Base-by-base conservation (phyloP, 2,113 vertebrate species). In the Chamaetylas fuelleborni region DNA sequence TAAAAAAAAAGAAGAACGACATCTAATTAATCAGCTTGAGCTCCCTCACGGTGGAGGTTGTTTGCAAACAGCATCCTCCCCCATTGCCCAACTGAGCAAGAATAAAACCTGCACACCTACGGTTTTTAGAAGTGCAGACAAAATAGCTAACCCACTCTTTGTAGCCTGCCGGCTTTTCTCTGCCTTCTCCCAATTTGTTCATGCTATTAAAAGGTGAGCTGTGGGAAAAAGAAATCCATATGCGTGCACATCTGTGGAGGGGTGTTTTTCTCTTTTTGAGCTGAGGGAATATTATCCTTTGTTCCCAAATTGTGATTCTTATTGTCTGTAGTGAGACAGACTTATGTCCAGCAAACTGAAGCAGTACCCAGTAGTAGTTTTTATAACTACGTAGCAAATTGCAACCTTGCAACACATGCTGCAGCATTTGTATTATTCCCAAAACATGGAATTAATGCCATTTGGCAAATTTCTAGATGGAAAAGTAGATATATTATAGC, bases 41-140 rank as follows among this genome's bases (percentile, higher is more conserved):
- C 79, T 92, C 60, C 36, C 62, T 73, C 51, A 57, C 58, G 12
- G 31, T 54, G 56, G 85, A 92, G 64, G 47, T 88, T 96, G 95
- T 97, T 97, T 97, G 96, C 97, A 95, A 92, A 97, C 95, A 96
- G 88, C 91, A 91, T 92, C 82, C 92, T 95, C 78, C 91, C 61
- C 82, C 92, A 62, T 43, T 91, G 70, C 95, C 92, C 91, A 81
- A 54, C 45, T 58, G 53, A 89, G 84, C 81, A 87, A 92, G 87
- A 91, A 88, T 85, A 88, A 88, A 95, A 93, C 80, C 77, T 65
- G 85, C 38, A 90, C 96, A 96, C 96, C 97, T 97, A 96, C 80
- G 77, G 24, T 74, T 96, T 92, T 70, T 28, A 50, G 93, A 86
- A 58, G 90, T 76, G 62, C 92, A 91, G 86, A 82, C 81, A 83